Percentiles rank a stretch among this genome's conserved stretches.
phyloP scores from a whole-genome alignment of 2,888 invertebrate species.

The Leucoptera coffeella region DNA sequence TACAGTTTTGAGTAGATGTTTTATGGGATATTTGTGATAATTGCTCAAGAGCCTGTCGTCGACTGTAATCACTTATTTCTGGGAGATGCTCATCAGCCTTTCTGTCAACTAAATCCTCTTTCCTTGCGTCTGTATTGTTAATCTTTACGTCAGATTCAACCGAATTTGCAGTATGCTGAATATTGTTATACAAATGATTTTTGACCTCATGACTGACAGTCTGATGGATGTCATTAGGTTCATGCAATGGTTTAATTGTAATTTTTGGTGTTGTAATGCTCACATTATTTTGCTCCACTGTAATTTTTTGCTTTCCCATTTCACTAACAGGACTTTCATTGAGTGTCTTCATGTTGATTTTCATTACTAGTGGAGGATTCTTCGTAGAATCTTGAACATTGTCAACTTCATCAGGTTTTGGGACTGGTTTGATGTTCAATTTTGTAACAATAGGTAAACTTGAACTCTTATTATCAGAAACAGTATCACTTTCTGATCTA shows the following conservation, averaged over 20 bases:
- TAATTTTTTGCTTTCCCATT: slow-evolving; percentile 1
- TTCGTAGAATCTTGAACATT: slow-evolving; percentile 17
- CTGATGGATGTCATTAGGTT: not conserved
- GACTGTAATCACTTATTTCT: not conserved
- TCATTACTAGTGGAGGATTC: slow-evolving; percentile 38
- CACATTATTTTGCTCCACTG: not conserved
- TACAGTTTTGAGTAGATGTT: slow-evolving; percentile 27
- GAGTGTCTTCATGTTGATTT: slow-evolving; percentile 36
- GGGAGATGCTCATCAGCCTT: not conserved
- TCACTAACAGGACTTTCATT: slow-evolving; percentile 14
- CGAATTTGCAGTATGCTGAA: not conserved
- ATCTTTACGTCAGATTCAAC: not conserved
- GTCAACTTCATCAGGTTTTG: slow-evolving; percentile 30
- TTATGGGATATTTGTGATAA: slow-evolving; percentile 11
- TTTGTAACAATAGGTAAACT: slow-evolving; percentile 34
- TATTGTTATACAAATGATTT: no score
- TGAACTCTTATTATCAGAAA: no score
- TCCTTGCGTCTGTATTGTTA: not conserved
- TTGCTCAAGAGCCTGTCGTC: slow-evolving; percentile 5
- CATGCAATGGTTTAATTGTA: not conserved
- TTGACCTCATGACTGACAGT: not conserved
- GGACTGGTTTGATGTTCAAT: slow-evolving; percentile 42
- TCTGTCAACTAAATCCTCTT: not conserved
- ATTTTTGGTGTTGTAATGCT: not conserved
- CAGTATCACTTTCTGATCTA: slow-evolving; percentile 23